Conservation (phyloP, 2,888 invertebrate species). For the Keiferia lycopersicella region DNA sequence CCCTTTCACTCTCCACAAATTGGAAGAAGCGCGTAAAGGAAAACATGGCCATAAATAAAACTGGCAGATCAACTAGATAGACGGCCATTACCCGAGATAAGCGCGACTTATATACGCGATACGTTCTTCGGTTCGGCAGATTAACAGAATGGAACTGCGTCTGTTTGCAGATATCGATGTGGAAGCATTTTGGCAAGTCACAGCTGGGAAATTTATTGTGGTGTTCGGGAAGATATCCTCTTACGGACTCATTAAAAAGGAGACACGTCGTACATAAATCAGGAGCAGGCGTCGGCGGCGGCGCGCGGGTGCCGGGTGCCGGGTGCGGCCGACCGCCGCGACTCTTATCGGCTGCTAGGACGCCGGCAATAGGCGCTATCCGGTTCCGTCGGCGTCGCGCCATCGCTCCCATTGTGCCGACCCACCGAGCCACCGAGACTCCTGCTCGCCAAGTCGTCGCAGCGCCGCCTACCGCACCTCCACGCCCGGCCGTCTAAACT, state of each 20-base stretch:
- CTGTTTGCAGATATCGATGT: constrained; percentile 78
- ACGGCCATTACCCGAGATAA: constrained; percentile 79
- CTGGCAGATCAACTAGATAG: constrained; percentile 80
- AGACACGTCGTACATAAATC: constrained; percentile 81
- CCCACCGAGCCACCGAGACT: constrained; percentile 33
- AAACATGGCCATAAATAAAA: constrained; percentile 81
- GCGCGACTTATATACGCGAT: constrained; percentile 76
- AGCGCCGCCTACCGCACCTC: constrained; percentile 22
- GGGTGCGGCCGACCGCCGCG: constrained; percentile 37
- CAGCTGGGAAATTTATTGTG: constrained; percentile 75
- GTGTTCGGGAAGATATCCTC: constrained; percentile 76
- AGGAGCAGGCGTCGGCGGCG: constrained; percentile 48
- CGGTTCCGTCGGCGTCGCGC: constrained; percentile 73
- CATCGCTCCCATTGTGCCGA: constrained; percentile 60
- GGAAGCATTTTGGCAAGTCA: constrained; percentile 73
- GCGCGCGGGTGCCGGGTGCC: constrained; percentile 27
- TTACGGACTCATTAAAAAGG: constrained; percentile 81
- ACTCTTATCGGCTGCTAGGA: constrained; percentile 67
- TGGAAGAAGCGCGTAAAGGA: constrained; percentile 80
- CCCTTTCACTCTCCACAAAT: constrained; percentile 81
- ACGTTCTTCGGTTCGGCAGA: constrained; percentile 69
- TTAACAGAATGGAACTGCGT: constrained; percentile 74
- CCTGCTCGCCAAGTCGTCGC: constrained; percentile 25
- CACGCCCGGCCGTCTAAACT: constrained; percentile 57
- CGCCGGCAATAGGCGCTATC: constrained; percentile 80